These are phyloP conservation scores for Eulacestoma nigropectus DNA, from an alignment of 2,113 vertebrate genomes.

Conservation along the genomic window DNA sequence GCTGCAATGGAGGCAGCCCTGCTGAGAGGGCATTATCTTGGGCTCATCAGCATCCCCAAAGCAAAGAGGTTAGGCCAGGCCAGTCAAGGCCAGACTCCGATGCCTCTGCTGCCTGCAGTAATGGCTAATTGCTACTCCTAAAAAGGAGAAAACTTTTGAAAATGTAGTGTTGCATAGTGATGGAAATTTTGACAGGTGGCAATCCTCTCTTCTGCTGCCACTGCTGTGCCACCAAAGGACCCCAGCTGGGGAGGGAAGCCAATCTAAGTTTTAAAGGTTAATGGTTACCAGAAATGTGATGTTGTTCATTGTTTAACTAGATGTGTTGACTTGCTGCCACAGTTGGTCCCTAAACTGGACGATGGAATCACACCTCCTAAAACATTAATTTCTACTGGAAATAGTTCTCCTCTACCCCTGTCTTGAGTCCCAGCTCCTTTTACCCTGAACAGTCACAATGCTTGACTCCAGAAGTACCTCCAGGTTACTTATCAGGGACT, in stretches of 20 bases:
- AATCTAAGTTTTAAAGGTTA: background rate
- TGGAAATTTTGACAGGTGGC: background rate
- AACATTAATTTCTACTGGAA: background rate
- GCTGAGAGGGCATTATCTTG: background rate
- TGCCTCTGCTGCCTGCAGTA: background rate
- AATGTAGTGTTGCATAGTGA: background rate
- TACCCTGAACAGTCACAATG: background rate
- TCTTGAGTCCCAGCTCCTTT: background rate
- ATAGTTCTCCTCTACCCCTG: background rate
- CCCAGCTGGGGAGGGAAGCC: background rate
- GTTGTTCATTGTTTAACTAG: background rate
- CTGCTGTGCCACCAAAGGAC: background rate
- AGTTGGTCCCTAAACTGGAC: background rate
- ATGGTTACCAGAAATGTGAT: background rate
- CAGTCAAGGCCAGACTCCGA: background rate
- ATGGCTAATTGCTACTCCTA: background rate
- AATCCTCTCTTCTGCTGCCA: background rate
- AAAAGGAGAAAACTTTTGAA: background rate
- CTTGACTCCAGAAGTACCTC: background rate
- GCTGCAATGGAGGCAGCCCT: background rate
- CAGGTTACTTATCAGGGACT: background rate
- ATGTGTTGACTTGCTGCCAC: background rate
- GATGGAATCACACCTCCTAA: background rate
- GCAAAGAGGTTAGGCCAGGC: background rate
- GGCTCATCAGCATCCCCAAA: background rate